These are phyloP conservation scores for Napeogenes sylphis DNA, from an alignment of 2,888 invertebrate genomes.

Conservation along the genomic window DNA sequence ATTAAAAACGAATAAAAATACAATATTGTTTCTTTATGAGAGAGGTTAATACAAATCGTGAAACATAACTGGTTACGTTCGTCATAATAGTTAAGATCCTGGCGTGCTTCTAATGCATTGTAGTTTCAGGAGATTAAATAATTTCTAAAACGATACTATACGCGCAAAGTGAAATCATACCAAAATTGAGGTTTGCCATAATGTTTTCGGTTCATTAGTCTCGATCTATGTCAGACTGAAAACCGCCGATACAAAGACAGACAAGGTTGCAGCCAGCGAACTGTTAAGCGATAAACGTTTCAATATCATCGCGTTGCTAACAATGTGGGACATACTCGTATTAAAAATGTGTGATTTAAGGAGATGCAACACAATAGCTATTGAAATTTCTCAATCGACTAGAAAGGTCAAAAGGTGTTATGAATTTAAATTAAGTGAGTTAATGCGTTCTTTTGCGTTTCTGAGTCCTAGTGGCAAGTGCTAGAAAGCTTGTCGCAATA, in stretches of 20 bases:
- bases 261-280: conserved; percentile 62
- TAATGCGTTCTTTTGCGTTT: conserved; percentile 46
- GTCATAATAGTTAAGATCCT: conserved; percentile 28
- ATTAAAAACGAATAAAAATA: background rate
- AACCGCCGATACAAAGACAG: conserved; percentile 53
- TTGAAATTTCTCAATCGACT: conserved; percentile 54
- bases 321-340: conserved; percentile 28
- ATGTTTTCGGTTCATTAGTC: conserved; percentile 60
- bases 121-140: conserved; percentile 51
- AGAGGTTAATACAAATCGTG: conserved; percentile 12
- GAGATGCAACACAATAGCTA: conserved; percentile 43
- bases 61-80: conserved; percentile 14
- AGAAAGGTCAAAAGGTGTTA: conserved; percentile 66
- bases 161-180: conserved; percentile 62
- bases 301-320: conserved; percentile 45
- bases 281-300: conserved; percentile 58
- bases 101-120: conserved; percentile 42
- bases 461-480: conserved; percentile 60
- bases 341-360: conserved; percentile 21
- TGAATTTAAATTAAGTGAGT: conserved; percentile 60
- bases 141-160: conserved; percentile 45
- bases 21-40: conserved; percentile 7
- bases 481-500: conserved; percentile 71
- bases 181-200: conserved; percentile 51
- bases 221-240: conserved; percentile 58